Evolutionary conservation across 1,140 invertebrate genomes (phyloP), one percentile per base, ranked within the genome.

Genomic region (Caenorhabditis briggsae): DNA sequence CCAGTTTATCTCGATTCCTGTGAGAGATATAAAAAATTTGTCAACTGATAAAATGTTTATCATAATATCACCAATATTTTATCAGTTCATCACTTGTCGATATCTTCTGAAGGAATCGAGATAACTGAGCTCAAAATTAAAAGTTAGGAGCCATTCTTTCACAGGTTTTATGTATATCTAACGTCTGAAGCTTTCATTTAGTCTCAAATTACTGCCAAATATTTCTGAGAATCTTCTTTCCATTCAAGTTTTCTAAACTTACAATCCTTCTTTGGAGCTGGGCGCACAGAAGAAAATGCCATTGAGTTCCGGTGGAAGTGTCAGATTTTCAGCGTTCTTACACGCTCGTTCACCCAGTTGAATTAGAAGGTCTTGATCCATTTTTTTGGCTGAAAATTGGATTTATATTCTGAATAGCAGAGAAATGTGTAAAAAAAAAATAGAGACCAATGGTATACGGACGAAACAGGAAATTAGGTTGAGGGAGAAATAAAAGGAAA

Each of bases 271-370:
- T 53, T 41, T 78, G 33, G 46, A 78, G 16, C 70, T 43, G 3
- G 70, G 70, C 20, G 70, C 70, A 78, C 70, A 78, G 46, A 78
- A 78, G 70, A 78, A 78, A 25, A 50, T 78, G 0, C 70, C 70
- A 23, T 78, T 53, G 18, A 78, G 46, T 50, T 78, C 70, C 12
- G 70, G 7, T 9, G 70, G 70, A 50, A 78, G 70, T 9, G 70
- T 78, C 2, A 78, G 9, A 14, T 78, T 78, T 53, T 78, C 70
- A n/a, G 70, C 70, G n/a, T 78, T 78, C n/a, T 50, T 48, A 50
- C 70, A 78, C 12, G 70, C 70, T 43, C 70, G 70, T 53, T 78
- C 70, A n/a, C 70, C 70, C 11, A 78, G 18, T 78, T 78, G 70
- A 78, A 78, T 50, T 16, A 78, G n/a, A 2, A 78, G 11, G 23